Percentiles rank a stretch among this genome's conserved stretches.
Evolutionary conservation across 2,113 vertebrate genomes (phyloP).

Genomic region (Trachemys scripta): DNA sequence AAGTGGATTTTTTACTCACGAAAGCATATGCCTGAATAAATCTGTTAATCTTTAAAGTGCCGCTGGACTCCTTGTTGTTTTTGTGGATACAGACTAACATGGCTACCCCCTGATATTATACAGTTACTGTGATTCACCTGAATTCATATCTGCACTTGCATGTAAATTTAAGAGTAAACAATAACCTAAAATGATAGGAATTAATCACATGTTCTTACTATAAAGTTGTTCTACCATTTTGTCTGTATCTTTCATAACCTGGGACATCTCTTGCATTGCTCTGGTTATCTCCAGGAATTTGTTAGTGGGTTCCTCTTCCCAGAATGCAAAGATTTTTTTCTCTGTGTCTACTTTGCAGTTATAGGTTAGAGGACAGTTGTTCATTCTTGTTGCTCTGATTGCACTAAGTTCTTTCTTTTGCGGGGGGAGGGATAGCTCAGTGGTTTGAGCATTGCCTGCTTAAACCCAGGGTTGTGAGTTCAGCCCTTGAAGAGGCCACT

Average conservation of each 20-base stretch:
- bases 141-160: not conserved
- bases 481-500: too few species aligned
- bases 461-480: too few species aligned
- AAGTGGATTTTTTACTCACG: too few species aligned
- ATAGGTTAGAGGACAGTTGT: not conserved
- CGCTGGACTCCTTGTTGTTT: too few species aligned
- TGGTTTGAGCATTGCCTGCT: too few species aligned
- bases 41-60: too few species aligned
- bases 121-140: not conserved
- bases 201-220: not conserved
- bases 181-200: not conserved
- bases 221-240: not conserved
- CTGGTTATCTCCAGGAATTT: not conserved
- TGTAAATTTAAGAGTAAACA: not conserved
- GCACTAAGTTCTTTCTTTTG: not conserved
- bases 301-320: fast-evolving
- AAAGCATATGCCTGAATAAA: too few species aligned
- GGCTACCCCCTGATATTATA: not conserved
- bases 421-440: too few species aligned
- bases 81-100: too few species aligned
- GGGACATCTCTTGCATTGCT: not conserved
- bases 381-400: not conserved
- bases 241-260: not conserved
- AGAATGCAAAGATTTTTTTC: not conserved
- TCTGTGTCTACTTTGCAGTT: not conserved